These are phyloP conservation scores for Castor canadensis DNA, from an alignment of 2,113 vertebrate genomes.

Conservation along the genomic window DNA sequence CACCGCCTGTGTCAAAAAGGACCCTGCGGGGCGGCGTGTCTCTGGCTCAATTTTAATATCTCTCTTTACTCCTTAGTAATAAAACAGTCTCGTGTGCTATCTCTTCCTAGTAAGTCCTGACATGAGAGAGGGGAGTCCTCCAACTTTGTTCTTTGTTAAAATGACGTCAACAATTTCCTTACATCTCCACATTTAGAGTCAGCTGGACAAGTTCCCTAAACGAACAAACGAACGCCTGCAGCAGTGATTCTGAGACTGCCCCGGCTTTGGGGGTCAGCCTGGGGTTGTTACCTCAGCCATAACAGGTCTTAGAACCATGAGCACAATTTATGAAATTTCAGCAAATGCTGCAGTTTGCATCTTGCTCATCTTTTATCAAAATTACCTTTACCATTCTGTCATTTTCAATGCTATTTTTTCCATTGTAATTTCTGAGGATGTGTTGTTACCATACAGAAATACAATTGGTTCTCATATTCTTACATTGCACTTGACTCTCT, in stretches of 20 bases:
- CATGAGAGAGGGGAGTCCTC: rapidly evolving
- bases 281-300: no score
- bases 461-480: neutral
- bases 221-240: neutral
- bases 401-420: neutral
- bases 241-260: neutral
- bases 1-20: no score
- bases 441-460: neutral
- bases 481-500: neutral
- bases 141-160: neutral
- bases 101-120: neutral
- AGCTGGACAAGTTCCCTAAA: neutral
- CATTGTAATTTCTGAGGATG: neutral
- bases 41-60: no score
- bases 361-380: neutral
- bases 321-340: neutral
- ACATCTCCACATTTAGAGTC: neutral
- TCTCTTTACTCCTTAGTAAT: no score
- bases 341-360: neutral
- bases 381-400: neutral
- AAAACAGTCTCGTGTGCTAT: rapidly evolving
- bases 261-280: no score
- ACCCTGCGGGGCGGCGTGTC: no score
- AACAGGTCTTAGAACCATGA: neutral
- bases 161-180: neutral